Percentiles rank a stretch among this genome's conserved stretches.
These are phyloP conservation scores for Agapornis roseicollis DNA, from an alignment of 2,113 vertebrate genomes.

Conservation along the genomic window DNA sequence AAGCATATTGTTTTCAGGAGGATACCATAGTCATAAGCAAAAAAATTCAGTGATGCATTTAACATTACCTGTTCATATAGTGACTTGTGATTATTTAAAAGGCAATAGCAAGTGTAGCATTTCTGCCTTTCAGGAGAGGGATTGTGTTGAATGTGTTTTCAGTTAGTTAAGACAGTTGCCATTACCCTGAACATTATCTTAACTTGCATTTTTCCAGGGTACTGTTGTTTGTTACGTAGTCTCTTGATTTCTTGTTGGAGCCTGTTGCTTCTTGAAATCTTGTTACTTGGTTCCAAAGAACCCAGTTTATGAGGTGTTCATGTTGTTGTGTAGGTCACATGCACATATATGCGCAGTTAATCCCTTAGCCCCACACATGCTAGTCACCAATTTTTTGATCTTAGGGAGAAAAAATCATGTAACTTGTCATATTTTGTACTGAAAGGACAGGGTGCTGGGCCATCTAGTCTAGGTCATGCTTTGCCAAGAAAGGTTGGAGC, in stretches of 20 bases:
- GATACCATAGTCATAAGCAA: not conserved
- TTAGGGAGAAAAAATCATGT: not conserved
- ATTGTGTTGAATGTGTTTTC: not conserved
- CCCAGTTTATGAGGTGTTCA: not conserved
- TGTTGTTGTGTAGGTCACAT: not conserved
- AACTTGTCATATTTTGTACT: not conserved
- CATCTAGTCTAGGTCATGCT: not conserved
- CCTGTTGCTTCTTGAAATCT: not conserved
- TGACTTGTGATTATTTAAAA: not conserved
- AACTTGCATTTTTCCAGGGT: not conserved
- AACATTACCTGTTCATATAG: not conserved
- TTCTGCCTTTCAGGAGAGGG: not conserved
- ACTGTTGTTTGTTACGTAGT: not conserved
- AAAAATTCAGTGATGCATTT: not conserved
- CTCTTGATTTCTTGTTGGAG: not conserved
- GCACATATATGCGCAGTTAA: not conserved
- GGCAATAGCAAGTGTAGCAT: not conserved
- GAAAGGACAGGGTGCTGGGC: not conserved
- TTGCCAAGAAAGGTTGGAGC: not conserved
- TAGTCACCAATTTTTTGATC: not conserved
- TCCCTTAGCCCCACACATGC: accelerated
- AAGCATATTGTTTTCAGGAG: not conserved
- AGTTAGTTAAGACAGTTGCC: not conserved
- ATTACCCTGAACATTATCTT: not conserved
- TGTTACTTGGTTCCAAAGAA: not conserved